These are phyloP conservation scores for Drosophila mauritiana DNA, from an alignment of 1,140 invertebrate genomes.

Conservation along the genomic window DNA sequence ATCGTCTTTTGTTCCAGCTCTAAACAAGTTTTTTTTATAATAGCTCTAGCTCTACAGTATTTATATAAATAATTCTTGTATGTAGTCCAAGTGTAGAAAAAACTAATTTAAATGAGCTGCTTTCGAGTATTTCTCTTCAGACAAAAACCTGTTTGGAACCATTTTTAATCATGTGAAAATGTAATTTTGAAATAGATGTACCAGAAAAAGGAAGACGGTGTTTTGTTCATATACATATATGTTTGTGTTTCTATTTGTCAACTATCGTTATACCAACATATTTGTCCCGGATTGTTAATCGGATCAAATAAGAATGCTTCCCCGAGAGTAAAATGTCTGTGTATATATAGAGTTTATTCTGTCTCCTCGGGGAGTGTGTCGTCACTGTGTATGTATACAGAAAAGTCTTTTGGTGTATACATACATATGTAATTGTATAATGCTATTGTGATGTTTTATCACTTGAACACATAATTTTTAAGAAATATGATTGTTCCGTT, in stretches of 20 bases:
- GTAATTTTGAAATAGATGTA: constrained; percentile 17
- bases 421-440: constrained; percentile 31
- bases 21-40: constrained; percentile 12
- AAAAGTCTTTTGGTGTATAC: constrained; percentile 37
- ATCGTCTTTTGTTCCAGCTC: constrained; percentile 1
- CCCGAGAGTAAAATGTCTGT: background rate
- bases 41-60: constrained; percentile 21
- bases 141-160: constrained; percentile 7
- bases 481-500: background rate
- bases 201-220: background rate
- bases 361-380: constrained; percentile 6
- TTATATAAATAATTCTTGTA: constrained; percentile 18
- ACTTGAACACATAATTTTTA: constrained; percentile 2
- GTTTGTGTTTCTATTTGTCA: background rate
- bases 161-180: constrained; percentile 26
- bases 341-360: background rate
- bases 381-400: constrained; percentile 65
- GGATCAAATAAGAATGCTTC: background rate
- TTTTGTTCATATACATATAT: background rate
- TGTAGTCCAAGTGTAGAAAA: background rate
- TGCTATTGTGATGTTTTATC: constrained; percentile 18
- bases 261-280: background rate
- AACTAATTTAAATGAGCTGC: constrained; percentile 3
- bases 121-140: constrained; percentile 4
- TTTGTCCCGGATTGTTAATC: background rate